Percentiles rank a stretch among this genome's conserved stretches.
Conservation (phyloP, 2,113 vertebrate species). For the Leptobrachium ailaonicum region DNA sequence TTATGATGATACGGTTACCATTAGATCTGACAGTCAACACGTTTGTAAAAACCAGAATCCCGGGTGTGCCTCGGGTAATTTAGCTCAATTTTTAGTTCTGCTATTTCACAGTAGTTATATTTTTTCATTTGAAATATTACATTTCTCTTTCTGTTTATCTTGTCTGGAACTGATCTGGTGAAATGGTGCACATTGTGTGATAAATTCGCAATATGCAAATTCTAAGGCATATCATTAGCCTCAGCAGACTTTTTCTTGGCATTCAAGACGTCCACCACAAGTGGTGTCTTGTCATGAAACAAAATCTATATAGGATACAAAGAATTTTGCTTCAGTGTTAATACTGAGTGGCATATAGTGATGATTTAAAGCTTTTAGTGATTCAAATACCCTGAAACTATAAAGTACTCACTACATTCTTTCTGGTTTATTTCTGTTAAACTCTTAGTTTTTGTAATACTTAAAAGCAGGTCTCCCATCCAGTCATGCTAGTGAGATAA, state of each 20-base stretch:
- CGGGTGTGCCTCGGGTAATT: conserved; percentile 66
- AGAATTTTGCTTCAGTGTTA: conserved; percentile 53
- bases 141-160: conserved; percentile 69
- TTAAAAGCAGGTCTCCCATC: no score
- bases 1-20: conserved; percentile 77
- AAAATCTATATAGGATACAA: conserved; percentile 23
- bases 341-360: conserved; percentile 46
- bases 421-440: no score
- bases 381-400: not conserved
- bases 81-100: conserved; percentile 51
- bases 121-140: conserved; percentile 58
- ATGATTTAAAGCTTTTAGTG: conserved; percentile 1
- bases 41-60: conserved; percentile 74
- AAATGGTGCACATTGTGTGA: conserved; percentile 57
- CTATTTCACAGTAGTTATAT: conserved; percentile 66
- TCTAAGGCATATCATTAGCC: conserved; percentile 56
- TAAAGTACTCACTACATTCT: no score
- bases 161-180: conserved; percentile 63
- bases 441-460: no score
- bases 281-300: conserved; percentile 47
- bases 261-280: conserved; percentile 48
- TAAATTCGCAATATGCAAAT: conserved; percentile 54
- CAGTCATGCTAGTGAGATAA: no score
- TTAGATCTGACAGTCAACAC: conserved; percentile 78
- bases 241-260: conserved; percentile 59